Base-by-base conservation (phyloP, 30 jellyfish, hydroid and myxozoan genomes). In the Pelagia noctiluca region DNA sequence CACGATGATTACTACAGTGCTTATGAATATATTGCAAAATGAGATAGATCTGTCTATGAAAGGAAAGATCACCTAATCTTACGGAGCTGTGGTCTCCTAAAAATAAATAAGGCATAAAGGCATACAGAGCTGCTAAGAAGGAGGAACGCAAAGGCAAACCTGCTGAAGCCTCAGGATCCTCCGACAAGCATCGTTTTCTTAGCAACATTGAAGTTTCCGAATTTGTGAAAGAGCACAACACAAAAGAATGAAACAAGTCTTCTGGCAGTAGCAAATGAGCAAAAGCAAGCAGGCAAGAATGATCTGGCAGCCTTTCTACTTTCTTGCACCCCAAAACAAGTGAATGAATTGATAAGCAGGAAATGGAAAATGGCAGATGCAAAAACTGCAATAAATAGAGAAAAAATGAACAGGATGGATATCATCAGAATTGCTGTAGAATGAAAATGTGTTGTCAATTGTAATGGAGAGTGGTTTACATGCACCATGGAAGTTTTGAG, bases 281-380 rank as follows among this genome's bases (percentile, higher is more conserved):
- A 60, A 66, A 42, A 23, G 0, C 47, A 50, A 1, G 75, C 47
- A 65, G 91, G 91, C 68, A 64, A 80, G 26, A 37, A 65, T 13
- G 91, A 66, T 71, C 88, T 80, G 10, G 88, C 88, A 34, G 88
- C 52, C 22, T 80, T 31, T 49, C 18, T 26, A 4, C 23, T 80
- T 7, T n/a, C 79, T 4, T 31, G 87, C 21, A 54, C 85, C 11
- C 67, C 85, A 28, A 37, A 2, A 28, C 46, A 26, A 12, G 21
- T 80, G 33, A 28, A 64, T 19, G 88, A 66, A 19, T 28, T 80
- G 26, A 38, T 63, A 8, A 69, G 36, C 38, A 64, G 24, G 7
- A 66, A 78, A n/a, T 80, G 88, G 88, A 37, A 38, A 30, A 80
- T 80, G 88, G 78, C 19, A 32, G 62, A 46, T n/a, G 91, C 88